These are phyloP conservation scores for Himantopus leucocephalus DNA, from an alignment of 2,113 vertebrate species.

Conservation along the genomic window DNA sequence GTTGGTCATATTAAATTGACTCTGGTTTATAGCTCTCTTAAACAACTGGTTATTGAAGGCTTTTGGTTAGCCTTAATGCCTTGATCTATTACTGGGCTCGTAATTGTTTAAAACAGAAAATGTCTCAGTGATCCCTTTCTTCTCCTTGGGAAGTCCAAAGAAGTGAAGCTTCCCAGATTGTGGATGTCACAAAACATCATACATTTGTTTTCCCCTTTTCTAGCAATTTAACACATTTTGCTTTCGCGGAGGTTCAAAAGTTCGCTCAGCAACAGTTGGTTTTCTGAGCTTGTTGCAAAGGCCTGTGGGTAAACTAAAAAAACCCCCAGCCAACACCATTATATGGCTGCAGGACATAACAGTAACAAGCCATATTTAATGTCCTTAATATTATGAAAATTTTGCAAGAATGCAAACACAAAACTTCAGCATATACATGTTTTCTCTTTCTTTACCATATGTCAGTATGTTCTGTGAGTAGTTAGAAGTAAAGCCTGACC, in stretches of 20 bases:
- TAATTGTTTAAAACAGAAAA: slow-evolving; percentile 19
- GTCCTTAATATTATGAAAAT: not conserved
- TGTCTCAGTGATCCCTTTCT: slow-evolving; percentile 15
- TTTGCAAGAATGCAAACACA: not conserved
- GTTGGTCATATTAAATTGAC: not conserved
- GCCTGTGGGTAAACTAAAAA: not conserved
- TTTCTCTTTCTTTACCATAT: not conserved
- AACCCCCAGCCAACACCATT: not conserved
- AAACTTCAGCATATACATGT: not conserved
- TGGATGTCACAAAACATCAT: slow-evolving; percentile 49
- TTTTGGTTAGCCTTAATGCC: not conserved
- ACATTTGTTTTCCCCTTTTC: slow-evolving; percentile 30
- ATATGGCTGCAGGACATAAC: slow-evolving; percentile 17
- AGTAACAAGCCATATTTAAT: not conserved
- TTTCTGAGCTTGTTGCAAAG: not conserved
- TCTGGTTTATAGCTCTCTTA: not conserved
- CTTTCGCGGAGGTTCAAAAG: slow-evolving; percentile 41
- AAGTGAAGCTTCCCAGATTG: slow-evolving; percentile 59
- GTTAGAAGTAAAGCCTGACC: slow-evolving; percentile 3
- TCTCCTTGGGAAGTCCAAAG: slow-evolving; percentile 61
- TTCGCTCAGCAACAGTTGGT: slow-evolving; percentile 50
- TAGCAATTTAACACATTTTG: slow-evolving; percentile 43
- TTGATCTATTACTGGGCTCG: not conserved
- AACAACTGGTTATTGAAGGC: not conserved
- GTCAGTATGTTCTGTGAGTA: not conserved